Evolutionary conservation across 2,113 vertebrate genomes (phyloP).

Genomic region (Narcine bancroftii): DNA sequence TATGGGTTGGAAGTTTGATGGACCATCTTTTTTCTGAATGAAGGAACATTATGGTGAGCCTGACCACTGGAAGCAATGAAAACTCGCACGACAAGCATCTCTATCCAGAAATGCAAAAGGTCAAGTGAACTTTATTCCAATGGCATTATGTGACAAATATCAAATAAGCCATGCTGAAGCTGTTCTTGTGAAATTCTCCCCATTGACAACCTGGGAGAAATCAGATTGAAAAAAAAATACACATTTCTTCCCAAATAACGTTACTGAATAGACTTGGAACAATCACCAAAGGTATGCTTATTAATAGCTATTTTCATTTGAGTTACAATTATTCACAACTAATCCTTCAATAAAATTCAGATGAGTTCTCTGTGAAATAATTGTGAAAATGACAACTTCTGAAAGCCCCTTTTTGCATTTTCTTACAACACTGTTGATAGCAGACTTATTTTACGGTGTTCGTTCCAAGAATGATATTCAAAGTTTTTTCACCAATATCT

Average conservation of each 20-base stretch:
- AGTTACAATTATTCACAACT: constrained; percentile 27
- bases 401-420: neutral
- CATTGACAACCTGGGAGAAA: neutral
- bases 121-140: neutral
- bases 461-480: neutral
- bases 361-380: neutral
- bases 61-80: neutral
- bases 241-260: neutral
- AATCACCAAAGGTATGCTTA: neutral
- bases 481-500: neutral
- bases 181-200: neutral
- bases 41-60: neutral
- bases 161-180: neutral
- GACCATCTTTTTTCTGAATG: neutral
- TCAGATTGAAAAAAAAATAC: neutral
- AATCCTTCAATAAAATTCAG: neutral
- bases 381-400: neutral
- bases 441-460: neutral
- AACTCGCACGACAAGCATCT: neutral
- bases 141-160: neutral
- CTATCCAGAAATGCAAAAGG: neutral
- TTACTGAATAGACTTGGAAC: neutral
- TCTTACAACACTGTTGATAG: neutral
- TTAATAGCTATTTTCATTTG: neutral
- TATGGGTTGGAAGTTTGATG: neutral